Evolutionary conservation across 1,140 invertebrate genomes (phyloP).

Genomic region (Oscheius sp.): DNA sequence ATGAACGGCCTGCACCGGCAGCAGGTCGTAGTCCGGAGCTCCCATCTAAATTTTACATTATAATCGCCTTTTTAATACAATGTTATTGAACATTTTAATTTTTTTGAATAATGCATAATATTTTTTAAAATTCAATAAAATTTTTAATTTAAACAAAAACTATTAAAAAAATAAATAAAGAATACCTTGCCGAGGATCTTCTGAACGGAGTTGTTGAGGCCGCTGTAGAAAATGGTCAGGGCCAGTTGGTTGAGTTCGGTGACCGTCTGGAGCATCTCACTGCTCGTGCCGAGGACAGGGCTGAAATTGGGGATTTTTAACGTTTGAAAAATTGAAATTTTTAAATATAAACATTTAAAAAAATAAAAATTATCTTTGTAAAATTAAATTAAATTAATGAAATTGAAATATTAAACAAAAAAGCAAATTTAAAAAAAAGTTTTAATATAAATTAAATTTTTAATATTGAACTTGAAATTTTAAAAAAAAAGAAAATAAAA

Average conservation of each 20-base stretch:
- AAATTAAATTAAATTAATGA: no score
- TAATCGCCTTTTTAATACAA: constrained; percentile 43
- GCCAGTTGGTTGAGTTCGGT: constrained; percentile 47
- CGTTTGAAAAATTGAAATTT: no score
- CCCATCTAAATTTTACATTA: constrained; percentile 12
- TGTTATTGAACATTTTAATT: no score
- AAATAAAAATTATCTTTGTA: no score
- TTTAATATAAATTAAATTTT: no score
- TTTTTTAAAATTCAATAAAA: not conserved
- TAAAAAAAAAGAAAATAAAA: constrained; percentile 16
- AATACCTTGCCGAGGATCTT: constrained; percentile 46
- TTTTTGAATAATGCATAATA: no score
- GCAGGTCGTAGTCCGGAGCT: constrained; percentile 54
- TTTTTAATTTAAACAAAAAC: not conserved
- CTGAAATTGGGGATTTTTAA: constrained; percentile 32
- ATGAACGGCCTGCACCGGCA: constrained; percentile 53
- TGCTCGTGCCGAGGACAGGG: constrained; percentile 22
- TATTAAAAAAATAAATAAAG: no score
- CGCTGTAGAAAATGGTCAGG: constrained; percentile 57
- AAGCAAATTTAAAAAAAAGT: no score
- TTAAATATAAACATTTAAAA: not conserved
- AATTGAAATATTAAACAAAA: no score
- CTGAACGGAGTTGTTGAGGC: constrained; percentile 47
- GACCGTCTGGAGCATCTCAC: constrained; percentile 45
- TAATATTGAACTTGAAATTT: not conserved